Evolutionary conservation across 1,140 invertebrate genomes (phyloP), one percentile per base, ranked within the genome.

Genomic region (Papilio polytes): DNA sequence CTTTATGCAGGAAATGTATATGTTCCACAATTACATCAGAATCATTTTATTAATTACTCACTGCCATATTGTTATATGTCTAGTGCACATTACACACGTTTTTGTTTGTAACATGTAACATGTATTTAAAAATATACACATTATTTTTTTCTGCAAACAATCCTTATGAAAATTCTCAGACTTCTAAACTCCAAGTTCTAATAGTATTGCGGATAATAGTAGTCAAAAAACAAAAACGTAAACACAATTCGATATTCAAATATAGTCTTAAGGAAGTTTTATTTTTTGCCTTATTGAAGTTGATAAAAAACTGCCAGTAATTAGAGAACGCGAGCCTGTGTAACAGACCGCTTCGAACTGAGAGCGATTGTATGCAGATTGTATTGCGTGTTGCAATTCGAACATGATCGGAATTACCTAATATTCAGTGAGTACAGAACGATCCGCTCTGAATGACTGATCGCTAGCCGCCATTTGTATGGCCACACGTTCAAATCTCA

Each of bases 401-500:
- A 79, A 82, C 89, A 89, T 88, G 89, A 89, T 90, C 83, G 82
- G 90, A 92, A 92, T 91, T 90, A 87, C 88, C 88, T 91, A 90
- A 92, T 86, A 88, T 85, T 83, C 84, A 82, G 80, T 85, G 85
- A 82, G 82, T 85, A 85, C 84, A 86, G 80, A 84, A 56, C 80
- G 83, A 81, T 79, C 80, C 83, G 84, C 84, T 83, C 82, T 89
- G 89, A 91, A 92, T 92, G 81, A 88, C 80, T 89, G 89, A 91
- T 90, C 56, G 82, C 31, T 72, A 78, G 56, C 77, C 81, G 85
- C 83, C 82, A 86, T 90, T 88, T 86, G 83, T 85, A 87, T 85
- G 82, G 78, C 82, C 82, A 80, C 78, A 83, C 82, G 72, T 72
- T 78, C 82, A 80, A 88, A 83, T 81, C 82, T 82, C 84, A 90